These are phyloP conservation scores for Mesocricetus auratus DNA, from an alignment of 2,113 vertebrate genomes.

Conservation along the genomic window DNA sequence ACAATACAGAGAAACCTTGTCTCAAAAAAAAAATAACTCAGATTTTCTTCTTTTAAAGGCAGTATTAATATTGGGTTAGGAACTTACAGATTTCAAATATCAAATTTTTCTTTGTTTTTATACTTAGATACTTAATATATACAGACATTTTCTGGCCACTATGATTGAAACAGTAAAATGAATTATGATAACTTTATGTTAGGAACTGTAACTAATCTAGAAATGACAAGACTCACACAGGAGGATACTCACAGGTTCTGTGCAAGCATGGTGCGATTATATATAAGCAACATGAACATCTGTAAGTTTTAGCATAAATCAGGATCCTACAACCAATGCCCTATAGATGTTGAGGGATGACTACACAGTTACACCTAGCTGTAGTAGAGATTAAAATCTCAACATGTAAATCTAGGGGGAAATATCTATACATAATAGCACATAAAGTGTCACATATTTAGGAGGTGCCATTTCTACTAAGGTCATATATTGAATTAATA, in stretches of 20 bases:
- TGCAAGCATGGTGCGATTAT: background rate
- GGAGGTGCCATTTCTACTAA: background rate
- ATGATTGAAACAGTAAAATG: background rate
- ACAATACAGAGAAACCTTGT: no score
- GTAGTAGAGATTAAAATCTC: background rate
- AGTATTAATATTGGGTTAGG: background rate
- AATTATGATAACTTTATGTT: background rate
- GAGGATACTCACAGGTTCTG: background rate
- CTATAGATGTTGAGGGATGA: background rate
- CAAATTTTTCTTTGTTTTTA: background rate
- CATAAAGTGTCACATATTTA: background rate
- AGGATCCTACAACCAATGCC: background rate
- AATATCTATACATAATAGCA: background rate
- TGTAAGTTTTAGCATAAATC: background rate
- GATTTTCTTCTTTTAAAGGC: background rate
- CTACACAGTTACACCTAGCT: background rate
- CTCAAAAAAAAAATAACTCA: no score
- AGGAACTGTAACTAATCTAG: background rate
- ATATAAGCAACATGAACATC: background rate
- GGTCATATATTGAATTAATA: conserved; percentile 19
- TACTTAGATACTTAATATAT: background rate
- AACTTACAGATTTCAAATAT: background rate
- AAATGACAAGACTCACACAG: background rate
- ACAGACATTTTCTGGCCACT: background rate
- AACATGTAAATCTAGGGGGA: background rate